Evolutionary conservation across 2,888 invertebrate genomes (phyloP).

Genomic region (Ochropleura plecta): DNA sequence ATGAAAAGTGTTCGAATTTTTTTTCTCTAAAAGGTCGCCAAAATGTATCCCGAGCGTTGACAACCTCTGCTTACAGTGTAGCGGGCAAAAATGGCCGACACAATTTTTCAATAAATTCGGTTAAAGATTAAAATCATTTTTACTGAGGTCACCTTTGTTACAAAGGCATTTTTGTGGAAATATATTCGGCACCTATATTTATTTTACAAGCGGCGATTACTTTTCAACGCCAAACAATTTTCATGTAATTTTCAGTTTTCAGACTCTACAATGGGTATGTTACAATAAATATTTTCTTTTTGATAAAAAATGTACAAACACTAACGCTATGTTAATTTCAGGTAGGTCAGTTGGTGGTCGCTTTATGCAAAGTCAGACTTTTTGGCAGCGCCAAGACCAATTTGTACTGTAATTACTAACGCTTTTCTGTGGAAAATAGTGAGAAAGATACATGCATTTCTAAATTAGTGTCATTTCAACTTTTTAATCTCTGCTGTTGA

Average conservation of each 20-base stretch:
- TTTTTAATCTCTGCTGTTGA: not conserved
- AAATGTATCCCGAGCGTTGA: slow-evolving; percentile 74
- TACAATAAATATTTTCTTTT: not conserved
- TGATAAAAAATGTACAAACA: not conserved
- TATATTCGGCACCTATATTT: slow-evolving; percentile 14
- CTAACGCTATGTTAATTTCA: slow-evolving; percentile 12
- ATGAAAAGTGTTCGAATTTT: slow-evolving; percentile 18
- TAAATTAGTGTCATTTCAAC: not conserved
- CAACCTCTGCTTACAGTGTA: slow-evolving; percentile 72
- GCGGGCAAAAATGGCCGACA: slow-evolving; percentile 70
- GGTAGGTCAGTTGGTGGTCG: slow-evolving; percentile 1
- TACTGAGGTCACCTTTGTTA: slow-evolving; percentile 62
- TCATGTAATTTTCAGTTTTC: slow-evolving; percentile 1
- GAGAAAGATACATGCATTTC: not conserved
- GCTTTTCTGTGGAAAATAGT: not conserved
- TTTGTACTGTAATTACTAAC: slow-evolving; percentile 26
- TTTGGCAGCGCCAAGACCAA: slow-evolving; percentile 23
- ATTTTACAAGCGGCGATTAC: slow-evolving; percentile 28
- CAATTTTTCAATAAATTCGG: slow-evolving; percentile 76
- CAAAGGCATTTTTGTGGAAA: slow-evolving; percentile 55
- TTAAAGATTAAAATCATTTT: slow-evolving; percentile 70
- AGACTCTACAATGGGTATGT: not conserved
- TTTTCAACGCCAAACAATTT: slow-evolving; percentile 17
- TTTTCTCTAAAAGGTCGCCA: slow-evolving; percentile 66
- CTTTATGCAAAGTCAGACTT: slow-evolving; percentile 3